Base-by-base conservation (phyloP, 1,140 invertebrate species). In the Cydia splendana region DNA sequence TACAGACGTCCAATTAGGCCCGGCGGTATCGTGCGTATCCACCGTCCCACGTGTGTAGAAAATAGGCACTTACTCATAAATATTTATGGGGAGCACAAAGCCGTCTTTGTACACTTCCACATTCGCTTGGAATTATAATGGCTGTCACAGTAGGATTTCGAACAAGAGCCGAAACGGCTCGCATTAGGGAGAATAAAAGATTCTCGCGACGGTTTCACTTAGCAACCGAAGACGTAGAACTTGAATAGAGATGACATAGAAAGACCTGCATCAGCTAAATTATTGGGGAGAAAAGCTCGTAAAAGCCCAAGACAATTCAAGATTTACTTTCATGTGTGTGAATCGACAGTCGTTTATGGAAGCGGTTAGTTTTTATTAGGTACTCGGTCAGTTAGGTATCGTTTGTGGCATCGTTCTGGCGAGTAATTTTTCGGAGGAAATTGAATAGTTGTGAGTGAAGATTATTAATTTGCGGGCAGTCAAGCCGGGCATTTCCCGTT, bases 121-220 rank as follows among this genome's bases (percentile, higher is more conserved):
- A 91, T 93, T 91, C 89, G 89, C 84, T 87, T 77, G 79, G 86
- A 93, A 93, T 91, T 91, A 91, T 93, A 91, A 91, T 91, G 88
- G 87, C 84, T 90, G 90, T 89, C 87, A 90, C 86, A 89, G 85
- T 85, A 87, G 86, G 87, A 90, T 85, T 85, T 82, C 82, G 84
- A 90, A 92, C 89, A 91, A 93, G 85, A 88, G 87, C 84, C 87
- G 88, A 91, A 91, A 91, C 89, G 87, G 83, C 82, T 85, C 85
- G 84, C 88, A 88, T 93, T 93, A 88, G 80, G 83, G 80, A 85
- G 79, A 81, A 91, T 90, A 92, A 91, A 92, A 91, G 88, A 86
- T 87, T 86, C 82, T 87, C 79, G 85, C 78, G 79, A 90, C 79
- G 82, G 84, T 91, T 88, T 88, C 84, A 88, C 89, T 88, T 91